These are phyloP conservation scores for Drosophila novamexicana DNA, from an alignment of 1,140 invertebrate genomes.

Conservation along the genomic window DNA sequence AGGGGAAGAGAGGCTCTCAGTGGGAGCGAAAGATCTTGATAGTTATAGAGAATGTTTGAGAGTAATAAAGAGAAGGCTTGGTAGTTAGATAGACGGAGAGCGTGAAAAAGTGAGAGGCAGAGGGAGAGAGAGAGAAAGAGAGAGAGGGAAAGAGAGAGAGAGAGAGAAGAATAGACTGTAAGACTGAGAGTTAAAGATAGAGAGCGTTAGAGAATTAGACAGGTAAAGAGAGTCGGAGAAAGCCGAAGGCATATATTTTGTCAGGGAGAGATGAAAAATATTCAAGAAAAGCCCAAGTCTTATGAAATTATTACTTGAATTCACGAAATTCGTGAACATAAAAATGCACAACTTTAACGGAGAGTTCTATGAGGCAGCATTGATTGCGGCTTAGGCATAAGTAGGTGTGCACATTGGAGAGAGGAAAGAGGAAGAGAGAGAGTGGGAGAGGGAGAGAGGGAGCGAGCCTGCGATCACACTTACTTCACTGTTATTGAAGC, in stretches of 20 bases:
- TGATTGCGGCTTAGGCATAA: neutral
- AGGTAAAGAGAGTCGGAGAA: neutral
- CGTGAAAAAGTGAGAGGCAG: no score
- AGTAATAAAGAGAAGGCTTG: neutral
- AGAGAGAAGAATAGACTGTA: neutral
- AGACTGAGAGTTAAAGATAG: neutral
- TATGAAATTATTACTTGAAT: no score
- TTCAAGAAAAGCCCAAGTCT: no score
- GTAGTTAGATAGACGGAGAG: neutral
- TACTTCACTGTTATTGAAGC: conserved; percentile 77
- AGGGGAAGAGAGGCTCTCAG: no score
- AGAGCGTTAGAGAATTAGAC: neutral
- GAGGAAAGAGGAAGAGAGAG: neutral
- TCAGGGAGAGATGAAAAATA: no score
- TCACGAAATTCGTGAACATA: no score
- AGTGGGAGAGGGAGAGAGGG: neutral
- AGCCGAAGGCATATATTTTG: no score
- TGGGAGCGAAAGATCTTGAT: no score
- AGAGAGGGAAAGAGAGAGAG: neutral
- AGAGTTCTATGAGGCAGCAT: neutral
- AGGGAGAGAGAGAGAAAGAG: neutral
- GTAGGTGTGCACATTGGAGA: no score
- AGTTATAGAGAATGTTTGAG: neutral
- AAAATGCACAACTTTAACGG: no score
- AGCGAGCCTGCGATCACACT: conserved; percentile 49